These are phyloP conservation scores for Stichopus chloronotus DNA, from an alignment of 35 echinoderm and acorn worm species.

Conservation along the genomic window DNA sequence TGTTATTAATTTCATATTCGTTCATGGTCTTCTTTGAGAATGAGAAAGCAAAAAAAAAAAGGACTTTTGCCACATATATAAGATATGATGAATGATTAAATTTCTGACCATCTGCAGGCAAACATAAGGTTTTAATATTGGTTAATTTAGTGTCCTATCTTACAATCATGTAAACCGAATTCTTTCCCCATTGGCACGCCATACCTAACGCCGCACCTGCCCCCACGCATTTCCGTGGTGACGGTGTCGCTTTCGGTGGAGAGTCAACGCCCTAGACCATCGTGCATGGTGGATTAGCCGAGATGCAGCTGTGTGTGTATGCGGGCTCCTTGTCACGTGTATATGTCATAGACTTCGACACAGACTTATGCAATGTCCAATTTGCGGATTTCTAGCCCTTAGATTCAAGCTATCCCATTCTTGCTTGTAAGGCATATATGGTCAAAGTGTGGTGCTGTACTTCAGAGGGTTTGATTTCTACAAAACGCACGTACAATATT, in stretches of 20 bases:
- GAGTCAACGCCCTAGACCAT: neutral
- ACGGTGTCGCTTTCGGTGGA: neutral
- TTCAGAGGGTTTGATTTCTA: too few relatives aligned
- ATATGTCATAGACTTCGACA: too few relatives aligned
- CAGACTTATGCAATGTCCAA: too few relatives aligned
- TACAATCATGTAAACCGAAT: neutral
- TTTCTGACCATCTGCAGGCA: slow-evolving; percentile 17
- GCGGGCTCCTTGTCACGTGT: too few relatives aligned
- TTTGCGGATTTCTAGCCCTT: too few relatives aligned
- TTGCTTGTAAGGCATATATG: too few relatives aligned
- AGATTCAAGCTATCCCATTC: too few relatives aligned
- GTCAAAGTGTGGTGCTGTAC: too few relatives aligned
- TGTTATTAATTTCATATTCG: neutral
- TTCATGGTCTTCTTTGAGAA: neutral
- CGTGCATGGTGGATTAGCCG: too few relatives aligned
- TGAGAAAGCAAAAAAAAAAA: neutral
- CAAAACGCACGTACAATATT: too few relatives aligned
- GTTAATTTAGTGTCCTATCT: neutral
- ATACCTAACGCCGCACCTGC: neutral
- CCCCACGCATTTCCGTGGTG: neutral
- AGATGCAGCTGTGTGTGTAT: too few relatives aligned
- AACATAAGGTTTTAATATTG: neutral
- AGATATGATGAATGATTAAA: neutral
- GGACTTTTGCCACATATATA: neutral
- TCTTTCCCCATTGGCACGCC: neutral